Percentiles rank a stretch among this genome's conserved stretches.
These are phyloP conservation scores for Acanthoscelides obtectus DNA, from an alignment of 2,888 invertebrate genomes.

Conservation along the genomic window DNA sequence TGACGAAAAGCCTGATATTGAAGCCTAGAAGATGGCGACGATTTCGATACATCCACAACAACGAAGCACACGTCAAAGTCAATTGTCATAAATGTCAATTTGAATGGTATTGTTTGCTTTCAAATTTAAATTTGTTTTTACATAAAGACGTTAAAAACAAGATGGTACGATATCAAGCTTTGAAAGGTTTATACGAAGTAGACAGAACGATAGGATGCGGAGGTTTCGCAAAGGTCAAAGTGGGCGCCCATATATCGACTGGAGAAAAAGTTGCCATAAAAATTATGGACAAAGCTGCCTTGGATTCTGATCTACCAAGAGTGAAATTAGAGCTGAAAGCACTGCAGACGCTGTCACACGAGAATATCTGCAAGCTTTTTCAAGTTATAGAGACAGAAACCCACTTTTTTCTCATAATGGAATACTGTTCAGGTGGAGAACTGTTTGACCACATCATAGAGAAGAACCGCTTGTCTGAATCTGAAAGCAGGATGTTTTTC, in stretches of 20 bases:
- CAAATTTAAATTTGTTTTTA: not conserved
- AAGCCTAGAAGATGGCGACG: too few relatives aligned
- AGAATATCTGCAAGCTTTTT: constrained; percentile 72
- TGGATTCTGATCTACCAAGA: constrained; percentile 69
- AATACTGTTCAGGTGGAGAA: constrained; percentile 80
- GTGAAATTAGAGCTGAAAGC: constrained; percentile 71
- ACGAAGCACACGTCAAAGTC: too few relatives aligned
- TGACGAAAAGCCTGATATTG: too few relatives aligned
- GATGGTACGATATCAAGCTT: constrained; percentile 51
- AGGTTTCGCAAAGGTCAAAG: constrained; percentile 78
- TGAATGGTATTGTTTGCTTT: not conserved
- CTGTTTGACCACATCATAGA: constrained; percentile 81
- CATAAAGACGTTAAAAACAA: constrained; percentile 16
- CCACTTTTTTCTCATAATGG: constrained; percentile 73
- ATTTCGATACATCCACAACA: too few relatives aligned
- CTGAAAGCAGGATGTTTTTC: constrained; percentile 71
- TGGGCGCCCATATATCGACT: constrained; percentile 71
- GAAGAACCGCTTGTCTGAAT: constrained; percentile 64
- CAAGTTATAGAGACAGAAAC: constrained; percentile 67
- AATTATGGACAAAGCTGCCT: constrained; percentile 69
- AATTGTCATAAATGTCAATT: not conserved
- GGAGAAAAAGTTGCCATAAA: constrained; percentile 79
- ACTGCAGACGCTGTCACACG: constrained; percentile 63
- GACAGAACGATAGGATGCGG: constrained; percentile 70
- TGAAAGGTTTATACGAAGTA: constrained; percentile 62